These are phyloP conservation scores for Ctenoplectra terminalis DNA, from an alignment of 1,140 invertebrate species.

Conservation along the genomic window DNA sequence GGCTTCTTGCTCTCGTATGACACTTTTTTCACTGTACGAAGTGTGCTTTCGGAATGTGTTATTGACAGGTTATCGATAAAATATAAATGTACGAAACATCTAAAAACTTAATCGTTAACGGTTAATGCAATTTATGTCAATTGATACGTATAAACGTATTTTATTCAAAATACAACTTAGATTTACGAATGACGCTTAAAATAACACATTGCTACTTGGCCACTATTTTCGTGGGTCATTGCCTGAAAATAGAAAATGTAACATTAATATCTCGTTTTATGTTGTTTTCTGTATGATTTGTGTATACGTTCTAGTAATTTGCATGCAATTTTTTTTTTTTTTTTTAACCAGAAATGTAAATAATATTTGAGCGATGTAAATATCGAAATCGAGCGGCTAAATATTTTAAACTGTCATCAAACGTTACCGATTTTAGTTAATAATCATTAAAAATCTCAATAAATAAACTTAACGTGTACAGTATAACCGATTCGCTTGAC, in stretches of 20 bases:
- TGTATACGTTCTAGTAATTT: neutral
- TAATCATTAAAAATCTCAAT: too few species aligned
- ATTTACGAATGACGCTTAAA: conserved; percentile 66
- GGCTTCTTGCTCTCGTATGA: neutral
- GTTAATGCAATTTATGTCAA: conserved; percentile 19
- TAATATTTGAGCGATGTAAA: too few species aligned
- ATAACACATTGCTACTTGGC: conserved; percentile 73
- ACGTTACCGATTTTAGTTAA: too few species aligned
- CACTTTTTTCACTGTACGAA: neutral
- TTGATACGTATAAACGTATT: conserved; percentile 21
- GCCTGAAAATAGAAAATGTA: conserved; percentile 70
- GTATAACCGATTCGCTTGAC: too few species aligned
- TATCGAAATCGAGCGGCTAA: too few species aligned
- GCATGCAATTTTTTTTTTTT: too few species aligned
- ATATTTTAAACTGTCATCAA: too few species aligned
- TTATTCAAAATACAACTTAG: conserved; percentile 34
- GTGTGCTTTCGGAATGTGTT: neutral
- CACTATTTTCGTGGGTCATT: conserved; percentile 73
- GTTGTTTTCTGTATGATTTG: neutral
- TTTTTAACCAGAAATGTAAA: too few species aligned
- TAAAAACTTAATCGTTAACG: conserved; percentile 26
- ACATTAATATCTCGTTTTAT: conserved; percentile 1
- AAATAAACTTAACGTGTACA: too few species aligned
- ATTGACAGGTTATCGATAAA: neutral
- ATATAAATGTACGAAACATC: neutral